Conservation (phyloP, 2,113 vertebrate genomes). For the Oophaga pumilio region DNA sequence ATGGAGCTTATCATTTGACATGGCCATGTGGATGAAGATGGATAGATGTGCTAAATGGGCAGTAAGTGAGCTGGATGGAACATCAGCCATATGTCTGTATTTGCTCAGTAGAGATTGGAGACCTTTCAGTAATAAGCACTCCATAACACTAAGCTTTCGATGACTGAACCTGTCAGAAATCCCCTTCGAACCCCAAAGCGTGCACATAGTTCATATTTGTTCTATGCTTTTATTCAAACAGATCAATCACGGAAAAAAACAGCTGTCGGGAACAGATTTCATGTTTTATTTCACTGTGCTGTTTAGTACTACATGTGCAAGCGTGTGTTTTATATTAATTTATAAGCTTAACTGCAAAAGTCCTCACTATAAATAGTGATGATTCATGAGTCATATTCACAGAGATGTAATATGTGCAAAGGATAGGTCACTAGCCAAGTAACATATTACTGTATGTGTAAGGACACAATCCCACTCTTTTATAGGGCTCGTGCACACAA, state of each 20-base stretch:
- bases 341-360: not conserved
- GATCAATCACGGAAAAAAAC: constrained; percentile 20
- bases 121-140: constrained; percentile 45
- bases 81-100: constrained; percentile 45
- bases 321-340: not conserved
- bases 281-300: not conserved
- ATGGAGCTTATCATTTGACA: constrained; percentile 42
- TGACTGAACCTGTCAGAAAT: constrained; percentile 34
- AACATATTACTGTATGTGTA: not conserved
- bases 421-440: not conserved
- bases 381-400: too few species aligned
- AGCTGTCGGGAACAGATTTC: not conserved
- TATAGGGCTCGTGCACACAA: too few species aligned
- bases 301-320: not conserved
- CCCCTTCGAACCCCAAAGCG: not conserved
- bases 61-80: constrained; percentile 40
- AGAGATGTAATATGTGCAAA: not conserved
- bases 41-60: constrained; percentile 46
- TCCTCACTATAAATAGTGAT: not conserved
- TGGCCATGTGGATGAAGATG: constrained; percentile 39
- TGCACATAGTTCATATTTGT: constrained; percentile 23
- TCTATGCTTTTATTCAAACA: constrained; percentile 15
- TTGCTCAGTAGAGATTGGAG: constrained; percentile 44
- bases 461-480: too few species aligned
- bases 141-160: constrained; percentile 20